A percentile compares a stretch with the other conserved stretches of the same genome.
Conservation (phyloP, 2,113 vertebrate genomes). For the Cyprinodon variegatus region DNA sequence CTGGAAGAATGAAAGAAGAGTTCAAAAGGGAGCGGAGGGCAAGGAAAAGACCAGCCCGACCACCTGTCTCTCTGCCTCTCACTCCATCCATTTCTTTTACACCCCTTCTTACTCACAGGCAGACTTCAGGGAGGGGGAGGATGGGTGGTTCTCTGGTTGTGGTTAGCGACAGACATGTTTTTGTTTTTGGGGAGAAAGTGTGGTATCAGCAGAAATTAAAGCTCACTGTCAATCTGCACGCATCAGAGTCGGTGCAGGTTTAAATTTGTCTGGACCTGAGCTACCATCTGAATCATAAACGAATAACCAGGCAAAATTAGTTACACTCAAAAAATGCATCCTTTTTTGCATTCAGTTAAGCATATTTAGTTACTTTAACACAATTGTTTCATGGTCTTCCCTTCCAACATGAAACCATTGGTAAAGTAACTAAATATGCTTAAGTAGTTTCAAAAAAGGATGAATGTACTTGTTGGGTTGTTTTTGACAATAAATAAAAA, state of each 20-base stretch:
- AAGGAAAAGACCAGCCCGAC: conserved; percentile 76
- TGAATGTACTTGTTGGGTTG: not conserved
- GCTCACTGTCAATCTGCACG: conserved; percentile 45
- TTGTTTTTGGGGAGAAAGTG: conserved; percentile 65
- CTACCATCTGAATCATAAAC: not conserved
- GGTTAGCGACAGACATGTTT: conserved; percentile 69
- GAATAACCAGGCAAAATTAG: not conserved
- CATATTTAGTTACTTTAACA: too few relatives aligned
- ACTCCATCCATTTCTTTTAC: conserved; percentile 57
- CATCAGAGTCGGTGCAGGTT: conserved; percentile 16
- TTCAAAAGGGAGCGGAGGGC: conserved; percentile 82
- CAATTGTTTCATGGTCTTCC: too few relatives aligned
- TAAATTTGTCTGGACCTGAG: not conserved
- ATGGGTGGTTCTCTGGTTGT: conserved; percentile 30
- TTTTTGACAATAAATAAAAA: not conserved
- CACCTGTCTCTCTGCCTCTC: conserved; percentile 80
- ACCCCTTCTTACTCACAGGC: conserved; percentile 65
- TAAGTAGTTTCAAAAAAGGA: too few relatives aligned
- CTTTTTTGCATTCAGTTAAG: too few relatives aligned
- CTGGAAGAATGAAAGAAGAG: conserved; percentile 83
- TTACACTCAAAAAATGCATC: too few relatives aligned
- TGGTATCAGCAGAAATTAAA: conserved; percentile 68
- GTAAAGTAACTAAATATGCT: too few relatives aligned
- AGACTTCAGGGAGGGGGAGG: conserved; percentile 35
- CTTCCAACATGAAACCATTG: too few relatives aligned